Conservation (phyloP, 30 jellyfish, hydroid and myxozoan species). For the Rhopilema esculentum region DNA sequence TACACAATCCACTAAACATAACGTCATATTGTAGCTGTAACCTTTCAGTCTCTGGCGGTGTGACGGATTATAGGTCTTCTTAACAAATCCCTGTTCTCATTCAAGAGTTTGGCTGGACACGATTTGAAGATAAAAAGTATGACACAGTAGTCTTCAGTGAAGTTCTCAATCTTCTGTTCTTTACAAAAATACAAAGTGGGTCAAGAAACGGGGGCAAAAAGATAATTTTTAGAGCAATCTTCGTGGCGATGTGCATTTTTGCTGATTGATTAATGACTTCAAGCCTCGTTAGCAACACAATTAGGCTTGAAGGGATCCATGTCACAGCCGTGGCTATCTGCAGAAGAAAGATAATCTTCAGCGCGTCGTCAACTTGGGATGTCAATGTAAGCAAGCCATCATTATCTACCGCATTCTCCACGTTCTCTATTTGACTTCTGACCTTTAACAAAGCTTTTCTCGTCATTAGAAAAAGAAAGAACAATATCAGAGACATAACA, state of each 20-base stretch:
- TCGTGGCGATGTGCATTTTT: conserved; percentile 12
- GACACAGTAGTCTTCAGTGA: background rate
- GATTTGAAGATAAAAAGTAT: background rate
- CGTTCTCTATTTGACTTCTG: background rate
- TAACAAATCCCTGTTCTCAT: too few relatives aligned
- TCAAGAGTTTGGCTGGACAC: too few relatives aligned
- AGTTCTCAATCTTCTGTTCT: background rate
- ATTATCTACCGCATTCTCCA: background rate
- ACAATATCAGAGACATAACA: background rate
- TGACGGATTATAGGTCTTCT: too few relatives aligned
- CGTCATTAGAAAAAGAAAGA: background rate
- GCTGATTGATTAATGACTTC: conserved; percentile 1
- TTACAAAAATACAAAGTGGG: conserved; percentile 6
- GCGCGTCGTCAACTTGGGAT: background rate
- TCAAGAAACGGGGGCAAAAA: conserved; percentile 26
- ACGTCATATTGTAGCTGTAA: too few relatives aligned
- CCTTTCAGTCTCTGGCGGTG: too few relatives aligned
- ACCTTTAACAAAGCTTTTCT: background rate
- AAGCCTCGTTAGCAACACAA: background rate
- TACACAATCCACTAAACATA: too few relatives aligned
- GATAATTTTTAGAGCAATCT: conserved; percentile 1
- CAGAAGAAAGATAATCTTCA: background rate
- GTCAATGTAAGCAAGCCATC: background rate
- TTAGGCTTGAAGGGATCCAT: conserved; percentile 34
- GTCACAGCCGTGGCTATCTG: background rate